Evolutionary conservation across 2,888 invertebrate species (phyloP).

Genomic region (Calameuta idolon): DNA sequence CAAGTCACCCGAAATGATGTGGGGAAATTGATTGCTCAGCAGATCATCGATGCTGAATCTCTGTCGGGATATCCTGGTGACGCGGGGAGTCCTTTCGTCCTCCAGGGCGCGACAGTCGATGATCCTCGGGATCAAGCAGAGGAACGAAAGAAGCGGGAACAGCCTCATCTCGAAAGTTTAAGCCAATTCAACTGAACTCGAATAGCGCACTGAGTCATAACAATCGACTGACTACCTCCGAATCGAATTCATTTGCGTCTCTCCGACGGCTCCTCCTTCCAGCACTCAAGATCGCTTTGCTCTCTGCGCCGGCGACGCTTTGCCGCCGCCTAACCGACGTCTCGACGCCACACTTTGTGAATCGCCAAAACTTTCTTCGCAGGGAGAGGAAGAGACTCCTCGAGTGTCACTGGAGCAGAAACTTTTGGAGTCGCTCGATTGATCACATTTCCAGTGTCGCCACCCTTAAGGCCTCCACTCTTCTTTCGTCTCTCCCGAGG

Average conservation of each 20-base stretch:
- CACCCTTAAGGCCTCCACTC: background rate
- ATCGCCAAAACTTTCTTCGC: background rate
- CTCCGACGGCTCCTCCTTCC: background rate
- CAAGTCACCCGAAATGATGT: conserved; percentile 78
- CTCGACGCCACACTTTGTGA: background rate
- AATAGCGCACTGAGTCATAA: conserved; percentile 17
- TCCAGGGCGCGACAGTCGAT: conserved; percentile 32
- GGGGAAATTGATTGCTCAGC: conserved; percentile 74
- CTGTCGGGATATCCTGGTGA: conserved; percentile 31
- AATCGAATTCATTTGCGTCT: conserved; percentile 1
- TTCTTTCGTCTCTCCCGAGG: background rate
- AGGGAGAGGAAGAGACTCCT: background rate
- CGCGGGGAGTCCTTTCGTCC: conserved; percentile 7
- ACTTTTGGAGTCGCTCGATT: background rate
- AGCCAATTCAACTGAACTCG: background rate
- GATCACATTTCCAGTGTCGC: background rate
- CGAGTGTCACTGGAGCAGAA: background rate
- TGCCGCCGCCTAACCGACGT: background rate
- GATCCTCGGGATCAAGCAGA: conserved; percentile 35
- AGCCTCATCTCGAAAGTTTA: conserved; percentile 43
- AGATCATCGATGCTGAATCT: conserved; percentile 79
- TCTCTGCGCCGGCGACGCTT: background rate
- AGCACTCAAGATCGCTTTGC: background rate
- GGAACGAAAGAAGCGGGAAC: conserved; percentile 32
- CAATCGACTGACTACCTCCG: conserved; percentile 4